Evolutionary conservation across 2,888 invertebrate species (phyloP).

Genomic region (Phanerotoma sp.): DNA sequence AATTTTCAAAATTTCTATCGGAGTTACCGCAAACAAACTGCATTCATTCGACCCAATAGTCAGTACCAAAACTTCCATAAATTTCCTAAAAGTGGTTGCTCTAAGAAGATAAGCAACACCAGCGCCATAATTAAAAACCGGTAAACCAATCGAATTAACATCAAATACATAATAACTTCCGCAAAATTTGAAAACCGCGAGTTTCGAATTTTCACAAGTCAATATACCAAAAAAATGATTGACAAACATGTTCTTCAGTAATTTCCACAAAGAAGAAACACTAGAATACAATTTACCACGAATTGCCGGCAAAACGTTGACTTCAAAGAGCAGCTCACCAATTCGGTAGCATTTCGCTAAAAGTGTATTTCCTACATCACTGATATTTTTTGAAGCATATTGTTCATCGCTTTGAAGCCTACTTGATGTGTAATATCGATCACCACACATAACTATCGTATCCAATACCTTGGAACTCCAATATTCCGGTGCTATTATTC

Average conservation of each 20-base stretch:
- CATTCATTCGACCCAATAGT: constrained; percentile 46
- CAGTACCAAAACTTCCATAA: constrained; percentile 40
- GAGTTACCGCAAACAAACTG: constrained; percentile 42
- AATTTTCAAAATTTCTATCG: constrained; percentile 44
- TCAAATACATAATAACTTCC: constrained; percentile 48
- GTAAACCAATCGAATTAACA: constrained; percentile 45
- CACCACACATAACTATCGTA: constrained; percentile 48
- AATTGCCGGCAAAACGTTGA: constrained; percentile 35
- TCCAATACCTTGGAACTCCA: constrained; percentile 46
- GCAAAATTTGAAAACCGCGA: constrained; percentile 47
- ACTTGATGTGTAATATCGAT: constrained; percentile 45
- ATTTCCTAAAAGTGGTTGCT: constrained; percentile 43
- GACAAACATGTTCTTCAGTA: constrained; percentile 42
- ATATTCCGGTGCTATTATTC: constrained; percentile 49
- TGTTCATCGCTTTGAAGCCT: constrained; percentile 34
- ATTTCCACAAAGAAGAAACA: constrained; percentile 37
- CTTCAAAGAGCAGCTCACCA: constrained; percentile 44
- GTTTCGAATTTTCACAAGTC: constrained; percentile 43
- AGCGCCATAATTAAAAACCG: constrained; percentile 44
- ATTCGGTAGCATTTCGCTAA: constrained; percentile 42
- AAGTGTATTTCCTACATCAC: constrained; percentile 22
- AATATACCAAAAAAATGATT: constrained; percentile 42
- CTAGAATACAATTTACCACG: constrained; percentile 40
- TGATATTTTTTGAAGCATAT: constrained; percentile 24
- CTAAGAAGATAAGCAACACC: constrained; percentile 44